phyloP scores from a whole-genome alignment of 2,113 vertebrate species.

The Varanus komodoensis region DNA sequence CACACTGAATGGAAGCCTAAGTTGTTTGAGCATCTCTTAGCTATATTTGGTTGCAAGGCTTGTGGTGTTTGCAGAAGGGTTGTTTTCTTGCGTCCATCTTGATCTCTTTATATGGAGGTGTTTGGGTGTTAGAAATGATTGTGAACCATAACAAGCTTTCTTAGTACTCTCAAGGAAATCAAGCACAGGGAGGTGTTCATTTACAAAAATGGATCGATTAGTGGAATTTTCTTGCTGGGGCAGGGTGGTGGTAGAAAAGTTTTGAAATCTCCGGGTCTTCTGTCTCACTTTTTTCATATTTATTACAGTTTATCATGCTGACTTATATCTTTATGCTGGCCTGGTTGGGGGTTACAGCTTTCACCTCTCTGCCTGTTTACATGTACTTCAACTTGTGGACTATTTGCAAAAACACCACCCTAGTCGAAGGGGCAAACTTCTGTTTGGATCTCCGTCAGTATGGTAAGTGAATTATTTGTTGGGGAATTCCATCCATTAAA shows the following conservation, averaged over 20 bases:
- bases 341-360: constrained; percentile 97
- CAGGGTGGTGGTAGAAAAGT: neutral
- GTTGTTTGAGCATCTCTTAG: neutral
- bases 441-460: constrained; percentile 98
- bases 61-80: neutral
- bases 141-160: neutral
- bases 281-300: constrained; percentile 40
- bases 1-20: neutral
- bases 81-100: neutral
- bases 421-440: constrained; percentile 88
- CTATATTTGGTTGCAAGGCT: neutral
- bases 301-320: constrained; percentile 96
- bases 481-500: neutral
- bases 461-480: constrained; percentile 77
- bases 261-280: neutral
- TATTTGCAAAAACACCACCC: constrained; percentile 93
- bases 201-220: neutral
- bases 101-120: neutral
- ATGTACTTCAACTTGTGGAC: constrained; percentile 99
- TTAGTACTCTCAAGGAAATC: neutral
- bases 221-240: neutral
- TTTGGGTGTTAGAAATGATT: neutral
- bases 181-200: neutral
- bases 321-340: constrained; percentile 99
- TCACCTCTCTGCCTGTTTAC: constrained; percentile 96